Percentiles rank a stretch among this genome's conserved stretches.
These are phyloP conservation scores for Drosophila colorata DNA, from an alignment of 2,888 invertebrate species.

Conservation along the genomic window DNA sequence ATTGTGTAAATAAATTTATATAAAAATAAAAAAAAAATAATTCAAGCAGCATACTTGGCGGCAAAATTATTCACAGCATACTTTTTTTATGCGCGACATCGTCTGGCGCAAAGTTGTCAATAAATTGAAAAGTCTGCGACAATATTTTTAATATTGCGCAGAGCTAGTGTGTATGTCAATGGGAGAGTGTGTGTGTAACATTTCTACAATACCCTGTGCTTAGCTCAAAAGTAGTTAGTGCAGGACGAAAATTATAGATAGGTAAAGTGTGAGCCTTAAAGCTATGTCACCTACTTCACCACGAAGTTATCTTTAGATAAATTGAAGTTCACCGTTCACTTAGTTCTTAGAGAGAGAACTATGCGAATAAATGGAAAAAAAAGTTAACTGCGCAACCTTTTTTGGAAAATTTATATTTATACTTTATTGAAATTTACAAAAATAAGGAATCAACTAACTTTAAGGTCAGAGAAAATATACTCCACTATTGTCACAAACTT, in stretches of 20 bases:
- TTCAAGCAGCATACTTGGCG: constrained; percentile 34
- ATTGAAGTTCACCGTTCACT: no score
- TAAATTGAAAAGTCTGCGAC: constrained; percentile 56
- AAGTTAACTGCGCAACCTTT: no score
- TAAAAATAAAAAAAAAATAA: neutral
- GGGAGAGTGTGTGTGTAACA: constrained; percentile 3
- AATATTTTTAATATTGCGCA: constrained; percentile 56
- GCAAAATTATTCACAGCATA: constrained; percentile 30
- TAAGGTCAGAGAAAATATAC: no score
- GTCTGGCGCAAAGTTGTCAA: constrained; percentile 33
- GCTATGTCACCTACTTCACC: no score
- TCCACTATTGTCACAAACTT: neutral
- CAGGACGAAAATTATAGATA: no score
- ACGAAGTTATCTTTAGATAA: no score
- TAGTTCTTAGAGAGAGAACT: no score
- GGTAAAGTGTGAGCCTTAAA: no score
- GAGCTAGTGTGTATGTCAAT: neutral
- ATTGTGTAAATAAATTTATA: neutral
- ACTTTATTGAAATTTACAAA: no score
- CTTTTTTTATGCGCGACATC: constrained; percentile 30
- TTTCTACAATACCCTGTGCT: constrained; percentile 1
- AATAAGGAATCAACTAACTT: no score
- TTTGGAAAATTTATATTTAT: no score
- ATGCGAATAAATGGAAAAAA: no score
- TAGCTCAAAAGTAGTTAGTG: neutral